Conservation (phyloP, 2,797 vertebrate genomes). For the Tauraco hartlaubi region DNA sequence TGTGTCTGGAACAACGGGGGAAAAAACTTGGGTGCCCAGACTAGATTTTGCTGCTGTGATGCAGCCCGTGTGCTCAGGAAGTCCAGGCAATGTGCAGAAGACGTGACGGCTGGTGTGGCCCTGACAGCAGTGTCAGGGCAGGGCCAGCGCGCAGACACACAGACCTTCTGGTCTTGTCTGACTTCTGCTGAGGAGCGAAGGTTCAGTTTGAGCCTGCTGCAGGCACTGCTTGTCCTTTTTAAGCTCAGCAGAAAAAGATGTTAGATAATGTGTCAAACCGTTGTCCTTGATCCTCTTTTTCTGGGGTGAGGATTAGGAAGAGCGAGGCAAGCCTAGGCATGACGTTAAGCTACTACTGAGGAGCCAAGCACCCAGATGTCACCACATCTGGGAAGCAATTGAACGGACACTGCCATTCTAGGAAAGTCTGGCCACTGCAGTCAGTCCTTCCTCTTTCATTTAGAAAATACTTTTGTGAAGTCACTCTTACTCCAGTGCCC, state of each 20-base stretch:
- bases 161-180: rapidly evolving
- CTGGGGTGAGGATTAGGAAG: neutral
- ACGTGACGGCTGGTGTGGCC: neutral
- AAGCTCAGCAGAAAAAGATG: neutral
- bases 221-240: rapidly evolving
- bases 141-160: rapidly evolving
- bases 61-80: rapidly evolving
- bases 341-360: neutral
- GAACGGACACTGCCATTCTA: neutral
- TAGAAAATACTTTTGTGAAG: neutral
- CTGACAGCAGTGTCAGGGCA: neutral
- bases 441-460: neutral
- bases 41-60: neutral
- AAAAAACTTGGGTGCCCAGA: rapidly evolving
- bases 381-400: slow-evolving; percentile 5
- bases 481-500: neutral
- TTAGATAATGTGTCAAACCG: neutral
- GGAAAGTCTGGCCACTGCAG: neutral
- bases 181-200: neutral
- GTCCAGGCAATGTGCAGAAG: rapidly evolving
- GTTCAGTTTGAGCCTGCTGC: neutral
- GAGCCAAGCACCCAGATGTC: neutral
- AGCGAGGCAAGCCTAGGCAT: neutral
- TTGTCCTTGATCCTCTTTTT: neutral
- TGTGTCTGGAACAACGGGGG: neutral